phyloP scores from a whole-genome alignment of 1,140 invertebrate genomes.

The Drosophila serrata region DNA sequence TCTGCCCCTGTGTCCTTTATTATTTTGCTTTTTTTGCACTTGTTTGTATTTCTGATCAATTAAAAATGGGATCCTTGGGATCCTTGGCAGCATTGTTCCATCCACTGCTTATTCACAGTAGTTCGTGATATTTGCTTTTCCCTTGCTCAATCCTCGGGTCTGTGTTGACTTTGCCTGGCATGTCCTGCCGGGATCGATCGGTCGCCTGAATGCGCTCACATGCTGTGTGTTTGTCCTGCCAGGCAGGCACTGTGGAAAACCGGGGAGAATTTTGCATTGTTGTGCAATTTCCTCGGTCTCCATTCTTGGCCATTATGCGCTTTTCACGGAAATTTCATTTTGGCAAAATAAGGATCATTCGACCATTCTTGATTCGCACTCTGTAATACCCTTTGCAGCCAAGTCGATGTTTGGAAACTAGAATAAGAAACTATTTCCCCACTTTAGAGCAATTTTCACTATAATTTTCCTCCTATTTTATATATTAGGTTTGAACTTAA shows the following conservation, averaged over 20 bases:
- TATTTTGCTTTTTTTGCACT: constrained; percentile 68
- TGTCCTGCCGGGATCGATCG: background rate
- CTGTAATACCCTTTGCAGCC: constrained; percentile 4
- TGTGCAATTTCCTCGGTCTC: constrained; percentile 63
- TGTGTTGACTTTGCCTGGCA: constrained; percentile 62
- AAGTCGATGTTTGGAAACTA: background rate
- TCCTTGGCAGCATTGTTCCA: constrained; percentile 37
- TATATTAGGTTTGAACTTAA: background rate
- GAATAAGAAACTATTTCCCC: too few species aligned
- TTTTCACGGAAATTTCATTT: constrained; percentile 76
- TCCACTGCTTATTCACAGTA: constrained; percentile 38
- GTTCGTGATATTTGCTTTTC: constrained; percentile 73
- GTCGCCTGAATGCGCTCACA: constrained; percentile 71
- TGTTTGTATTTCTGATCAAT: constrained; percentile 83
- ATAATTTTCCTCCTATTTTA: background rate
- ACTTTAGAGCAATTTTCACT: background rate
- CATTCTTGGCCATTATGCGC: constrained; percentile 58
- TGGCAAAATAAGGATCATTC: constrained; percentile 41
- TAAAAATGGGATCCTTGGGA: constrained; percentile 51
- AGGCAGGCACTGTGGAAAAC: constrained; percentile 35
- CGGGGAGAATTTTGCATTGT: constrained; percentile 65
- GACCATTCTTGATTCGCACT: constrained; percentile 21
- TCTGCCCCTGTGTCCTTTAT: constrained; percentile 3
- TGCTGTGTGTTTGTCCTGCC: constrained; percentile 68
- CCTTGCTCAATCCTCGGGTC: constrained; percentile 23